phyloP scores from a whole-genome alignment of 1,140 invertebrate species.

The Pemphigus obesinymphae region DNA sequence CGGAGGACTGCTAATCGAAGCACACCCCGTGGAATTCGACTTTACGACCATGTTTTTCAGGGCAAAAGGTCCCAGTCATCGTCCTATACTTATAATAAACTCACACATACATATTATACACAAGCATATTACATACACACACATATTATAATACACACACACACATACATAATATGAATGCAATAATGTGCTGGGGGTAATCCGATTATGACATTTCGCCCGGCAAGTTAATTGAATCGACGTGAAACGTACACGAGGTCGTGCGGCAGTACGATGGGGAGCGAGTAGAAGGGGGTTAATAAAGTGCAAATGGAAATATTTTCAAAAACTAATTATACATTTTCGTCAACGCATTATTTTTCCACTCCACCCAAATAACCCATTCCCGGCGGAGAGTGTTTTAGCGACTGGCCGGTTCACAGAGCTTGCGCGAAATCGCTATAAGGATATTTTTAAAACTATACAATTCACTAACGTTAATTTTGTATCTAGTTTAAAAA shows the following conservation, averaged over 20 bases:
- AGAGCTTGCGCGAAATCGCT: no score
- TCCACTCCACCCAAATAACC: not conserved
- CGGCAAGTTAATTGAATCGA: slow-evolving; percentile 28
- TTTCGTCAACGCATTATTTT: not conserved
- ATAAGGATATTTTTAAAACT: no score
- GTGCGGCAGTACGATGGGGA: not conserved
- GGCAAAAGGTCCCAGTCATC: not conserved
- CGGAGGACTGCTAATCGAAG: slow-evolving; percentile 11
- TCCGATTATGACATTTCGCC: slow-evolving; percentile 38
- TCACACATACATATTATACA: not conserved
- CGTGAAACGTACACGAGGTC: not conserved
- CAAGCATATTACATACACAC: no score
- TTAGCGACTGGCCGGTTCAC: no score
- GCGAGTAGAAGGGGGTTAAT: not conserved
- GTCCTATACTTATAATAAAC: not conserved
- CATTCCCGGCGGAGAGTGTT: no score
- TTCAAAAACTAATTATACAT: slow-evolving; percentile 16
- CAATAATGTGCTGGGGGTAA: slow-evolving; percentile 2
- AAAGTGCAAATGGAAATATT: slow-evolving; percentile 24
- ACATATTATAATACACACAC: not conserved
- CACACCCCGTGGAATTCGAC: slow-evolving; percentile 18
- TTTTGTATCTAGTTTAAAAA: no score
- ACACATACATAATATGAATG: not conserved
- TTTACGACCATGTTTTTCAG: slow-evolving; percentile 1
- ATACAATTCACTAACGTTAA: no score